These are phyloP conservation scores for Coleophora deauratella DNA, from an alignment of 2,888 invertebrate species.

Conservation along the genomic window DNA sequence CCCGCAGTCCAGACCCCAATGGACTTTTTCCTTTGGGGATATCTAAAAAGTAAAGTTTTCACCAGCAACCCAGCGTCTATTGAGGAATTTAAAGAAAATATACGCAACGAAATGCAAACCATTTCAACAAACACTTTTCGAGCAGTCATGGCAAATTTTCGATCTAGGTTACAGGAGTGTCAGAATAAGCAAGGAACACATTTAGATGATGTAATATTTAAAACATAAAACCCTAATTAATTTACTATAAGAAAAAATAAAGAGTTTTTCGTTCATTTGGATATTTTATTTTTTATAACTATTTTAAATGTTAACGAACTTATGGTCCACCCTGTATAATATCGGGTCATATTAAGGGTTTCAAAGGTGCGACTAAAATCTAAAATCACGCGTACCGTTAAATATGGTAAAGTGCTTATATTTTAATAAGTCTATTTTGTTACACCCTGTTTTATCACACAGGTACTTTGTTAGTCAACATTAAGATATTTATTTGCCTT, in stretches of 20 bases:
- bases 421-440: no score
- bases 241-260: slow-evolving; percentile 2
- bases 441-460: no score
- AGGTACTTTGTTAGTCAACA: no score
- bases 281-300: slow-evolving; percentile 1
- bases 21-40: slow-evolving; percentile 17
- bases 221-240: slow-evolving; percentile 8
- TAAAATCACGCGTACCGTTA: no score
- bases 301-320: slow-evolving; percentile 1
- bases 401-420: no score
- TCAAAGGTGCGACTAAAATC: no score
- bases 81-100: slow-evolving; percentile 14
- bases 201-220: slow-evolving; percentile 12
- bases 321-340: slow-evolving; percentile 6
- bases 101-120: background rate
- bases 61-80: slow-evolving; percentile 9
- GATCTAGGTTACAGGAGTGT: slow-evolving; percentile 10
- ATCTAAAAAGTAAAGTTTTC: slow-evolving; percentile 16
- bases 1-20: slow-evolving; percentile 14
- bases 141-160: slow-evolving; percentile 15
- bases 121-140: slow-evolving; percentile 8
- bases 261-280: slow-evolving; percentile 4
- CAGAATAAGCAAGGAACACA: slow-evolving; percentile 10
- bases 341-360: no score
- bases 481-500: no score